These are phyloP conservation scores for Penaeus indicus DNA, from an alignment of 1,140 invertebrate species.

Conservation along the genomic window DNA sequence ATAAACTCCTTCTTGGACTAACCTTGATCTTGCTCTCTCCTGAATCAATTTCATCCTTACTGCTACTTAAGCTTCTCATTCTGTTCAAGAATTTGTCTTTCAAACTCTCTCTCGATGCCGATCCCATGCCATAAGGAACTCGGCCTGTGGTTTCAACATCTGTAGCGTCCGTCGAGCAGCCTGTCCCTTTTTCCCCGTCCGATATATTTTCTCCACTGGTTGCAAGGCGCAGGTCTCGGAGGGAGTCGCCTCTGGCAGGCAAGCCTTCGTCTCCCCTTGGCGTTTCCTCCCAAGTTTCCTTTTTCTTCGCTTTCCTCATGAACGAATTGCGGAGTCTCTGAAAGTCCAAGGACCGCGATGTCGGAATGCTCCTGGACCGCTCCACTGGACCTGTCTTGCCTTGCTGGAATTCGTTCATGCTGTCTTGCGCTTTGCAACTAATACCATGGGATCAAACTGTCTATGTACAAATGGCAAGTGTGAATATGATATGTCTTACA, in stretches of 20 bases:
- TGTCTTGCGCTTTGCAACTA: no score
- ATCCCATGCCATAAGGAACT: neutral
- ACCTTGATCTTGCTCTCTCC: neutral
- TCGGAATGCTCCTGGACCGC: neutral
- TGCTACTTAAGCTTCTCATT: slow-evolving; percentile 9
- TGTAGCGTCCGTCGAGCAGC: neutral
- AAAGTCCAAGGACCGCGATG: slow-evolving; percentile 43
- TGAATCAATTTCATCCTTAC: slow-evolving; percentile 21
- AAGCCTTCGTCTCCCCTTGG: no score
- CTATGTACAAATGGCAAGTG: no score
- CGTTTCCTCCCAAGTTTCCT: neutral
- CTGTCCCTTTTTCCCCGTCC: neutral
- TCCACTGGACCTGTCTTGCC: no score
- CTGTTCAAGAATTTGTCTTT: slow-evolving; percentile 8
- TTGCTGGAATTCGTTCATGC: no score
- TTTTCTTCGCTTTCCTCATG: slow-evolving; percentile 37
- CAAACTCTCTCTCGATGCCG: slow-evolving; percentile 28
- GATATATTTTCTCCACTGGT: neutral
- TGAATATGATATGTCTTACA: no score
- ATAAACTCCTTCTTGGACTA: neutral
- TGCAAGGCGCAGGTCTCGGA: neutral
- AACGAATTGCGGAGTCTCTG: slow-evolving; percentile 40
- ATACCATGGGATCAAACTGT: no score
- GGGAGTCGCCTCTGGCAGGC: neutral
- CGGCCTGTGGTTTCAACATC: neutral